Conservation (phyloP, 2,888 invertebrate genomes). For the Strigamia crassipes region DNA sequence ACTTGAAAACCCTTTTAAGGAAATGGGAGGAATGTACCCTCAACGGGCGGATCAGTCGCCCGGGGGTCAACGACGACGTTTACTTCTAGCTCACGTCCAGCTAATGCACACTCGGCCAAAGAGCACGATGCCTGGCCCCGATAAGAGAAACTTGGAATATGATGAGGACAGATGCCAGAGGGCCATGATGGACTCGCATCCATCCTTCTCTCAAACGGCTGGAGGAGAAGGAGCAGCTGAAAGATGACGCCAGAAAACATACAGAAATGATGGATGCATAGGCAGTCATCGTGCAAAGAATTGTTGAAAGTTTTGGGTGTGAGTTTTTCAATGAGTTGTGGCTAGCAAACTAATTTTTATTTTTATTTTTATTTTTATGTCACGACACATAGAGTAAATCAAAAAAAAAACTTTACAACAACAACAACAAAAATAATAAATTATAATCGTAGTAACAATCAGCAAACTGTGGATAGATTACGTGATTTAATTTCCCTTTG, state of each 20-base stretch:
- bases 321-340: background rate
- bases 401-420: no score
- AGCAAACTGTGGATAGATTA: no score
- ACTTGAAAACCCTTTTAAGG: slow-evolving; percentile 20
- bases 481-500: no score
- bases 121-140: slow-evolving; percentile 17
- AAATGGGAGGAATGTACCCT: slow-evolving; percentile 26
- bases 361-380: background rate
- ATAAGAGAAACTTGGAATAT: slow-evolving; percentile 17
- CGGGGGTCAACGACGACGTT: slow-evolving; percentile 12
- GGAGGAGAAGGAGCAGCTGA: slow-evolving; percentile 10
- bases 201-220: slow-evolving; percentile 26
- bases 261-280: slow-evolving; percentile 1
- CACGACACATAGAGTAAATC: no score
- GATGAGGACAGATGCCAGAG: slow-evolving; percentile 26
- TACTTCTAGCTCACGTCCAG: slow-evolving; percentile 12
- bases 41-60: slow-evolving; percentile 6
- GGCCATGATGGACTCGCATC: slow-evolving; percentile 6
- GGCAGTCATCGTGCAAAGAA: background rate
- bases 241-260: background rate
- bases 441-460: no score
- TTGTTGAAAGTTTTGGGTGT: background rate
- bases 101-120: slow-evolving; percentile 25
- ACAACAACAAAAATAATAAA: no score
- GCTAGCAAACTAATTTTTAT: background rate